Conservation (phyloP, 1,140 invertebrate species). For the Homalodisca vitripennis region DNA sequence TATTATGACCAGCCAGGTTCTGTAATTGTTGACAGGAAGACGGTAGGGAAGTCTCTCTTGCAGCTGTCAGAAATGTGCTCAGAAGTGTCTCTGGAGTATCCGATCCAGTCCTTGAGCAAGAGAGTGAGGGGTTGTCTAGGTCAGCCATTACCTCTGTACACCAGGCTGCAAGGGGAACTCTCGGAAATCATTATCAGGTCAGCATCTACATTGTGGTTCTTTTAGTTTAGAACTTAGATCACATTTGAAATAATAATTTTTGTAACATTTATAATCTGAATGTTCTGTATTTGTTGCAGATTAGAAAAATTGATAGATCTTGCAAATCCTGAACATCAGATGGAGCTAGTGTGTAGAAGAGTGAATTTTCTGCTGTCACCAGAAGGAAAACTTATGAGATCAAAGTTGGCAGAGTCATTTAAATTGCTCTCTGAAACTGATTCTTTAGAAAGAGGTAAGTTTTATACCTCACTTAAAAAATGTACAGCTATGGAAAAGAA, state of each 20-base stretch:
- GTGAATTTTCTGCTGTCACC: slow-evolving; percentile 7
- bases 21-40: no score
- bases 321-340: not conserved
- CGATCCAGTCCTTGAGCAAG: not conserved
- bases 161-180: not conserved
- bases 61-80: not conserved
- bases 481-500: not conserved
- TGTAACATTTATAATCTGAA: no score
- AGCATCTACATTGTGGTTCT: no score
- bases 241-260: no score
- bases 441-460: not conserved
- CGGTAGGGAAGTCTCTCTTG: not conserved
- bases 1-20: no score
- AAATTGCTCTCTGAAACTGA: not conserved
- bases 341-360: not conserved
- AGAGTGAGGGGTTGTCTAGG: not conserved
- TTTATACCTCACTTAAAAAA: not conserved
- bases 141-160: slow-evolving; percentile 3
- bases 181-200: not conserved
- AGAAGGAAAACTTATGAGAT: not conserved
- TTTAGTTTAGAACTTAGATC: no score
- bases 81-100: not conserved
- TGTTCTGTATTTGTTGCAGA: not conserved
- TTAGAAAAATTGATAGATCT: slow-evolving; percentile 2
- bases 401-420: not conserved